Percentiles rank a stretch among this genome's conserved stretches.
phyloP scores from a whole-genome alignment of 2,888 invertebrate genomes.

The Mimachlamys varia region DNA sequence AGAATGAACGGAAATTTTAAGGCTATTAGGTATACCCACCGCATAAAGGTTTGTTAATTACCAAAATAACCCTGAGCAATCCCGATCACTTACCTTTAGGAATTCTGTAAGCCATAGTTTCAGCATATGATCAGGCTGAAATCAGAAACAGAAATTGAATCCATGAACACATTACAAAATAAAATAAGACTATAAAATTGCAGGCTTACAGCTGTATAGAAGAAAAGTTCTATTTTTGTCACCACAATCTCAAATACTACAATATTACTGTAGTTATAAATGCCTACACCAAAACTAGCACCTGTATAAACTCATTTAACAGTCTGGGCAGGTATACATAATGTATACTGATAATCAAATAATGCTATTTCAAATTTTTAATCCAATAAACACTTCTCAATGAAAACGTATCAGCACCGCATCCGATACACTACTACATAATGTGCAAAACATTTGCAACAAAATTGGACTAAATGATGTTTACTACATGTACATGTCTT shows the following conservation, averaged over 20 bases:
- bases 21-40: not conserved
- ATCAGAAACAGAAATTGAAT: constrained; percentile 54
- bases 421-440: no score
- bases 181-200: not conserved
- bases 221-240: not conserved
- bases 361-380: no score
- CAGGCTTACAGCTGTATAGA: not conserved
- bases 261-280: not conserved
- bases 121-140: constrained; percentile 76
- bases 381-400: no score
- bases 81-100: constrained; percentile 65
- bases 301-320: no score
- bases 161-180: constrained; percentile 1
- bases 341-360: no score
- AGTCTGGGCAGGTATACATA: no score
- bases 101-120: constrained; percentile 75
- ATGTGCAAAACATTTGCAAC: no score
- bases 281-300: no score
- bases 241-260: not conserved
- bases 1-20: not conserved
- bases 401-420: no score
- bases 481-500: no score
- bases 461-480: no score
- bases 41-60: not conserved
- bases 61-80: not conserved